Conservation (phyloP, 2,797 vertebrate genomes). For the Lutjanus argentimaculatus region DNA sequence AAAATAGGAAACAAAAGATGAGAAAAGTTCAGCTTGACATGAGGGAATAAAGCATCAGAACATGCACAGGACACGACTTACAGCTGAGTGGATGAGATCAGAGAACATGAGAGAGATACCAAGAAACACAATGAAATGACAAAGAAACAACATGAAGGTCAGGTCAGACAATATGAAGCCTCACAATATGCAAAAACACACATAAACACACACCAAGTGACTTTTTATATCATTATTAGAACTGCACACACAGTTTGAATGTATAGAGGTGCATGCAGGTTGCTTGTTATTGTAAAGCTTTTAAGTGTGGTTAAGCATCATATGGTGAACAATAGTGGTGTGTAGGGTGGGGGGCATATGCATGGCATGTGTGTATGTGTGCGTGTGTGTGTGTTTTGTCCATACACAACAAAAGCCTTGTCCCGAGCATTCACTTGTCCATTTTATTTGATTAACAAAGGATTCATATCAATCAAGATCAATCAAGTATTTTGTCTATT, state of each 20-base stretch:
- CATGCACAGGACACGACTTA: background rate
- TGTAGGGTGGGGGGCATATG: constrained; percentile 33
- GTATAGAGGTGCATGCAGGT: constrained; percentile 52
- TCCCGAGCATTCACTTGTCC: background rate
- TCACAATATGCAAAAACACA: background rate
- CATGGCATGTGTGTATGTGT: constrained; percentile 27
- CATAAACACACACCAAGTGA: constrained; percentile 12
- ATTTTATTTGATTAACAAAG: constrained; percentile 1
- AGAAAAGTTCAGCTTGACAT: background rate
- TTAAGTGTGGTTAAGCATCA: constrained; percentile 45
- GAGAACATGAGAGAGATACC: background rate
- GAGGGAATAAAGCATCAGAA: background rate
- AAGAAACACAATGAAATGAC: background rate
- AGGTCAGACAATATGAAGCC: background rate
- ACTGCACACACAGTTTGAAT: constrained; percentile 25
- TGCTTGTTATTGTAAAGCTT: constrained; percentile 56
- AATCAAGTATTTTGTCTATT: background rate
- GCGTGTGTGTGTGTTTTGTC: constrained; percentile 12
- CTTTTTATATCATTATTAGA: background rate
- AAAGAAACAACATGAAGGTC: background rate
- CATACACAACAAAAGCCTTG: background rate
- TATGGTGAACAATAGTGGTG: constrained; percentile 27
- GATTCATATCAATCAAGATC: background rate
- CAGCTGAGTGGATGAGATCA: background rate
- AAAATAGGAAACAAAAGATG: background rate